Evolutionary conservation across 2,113 vertebrate species (phyloP).

Genomic region (Ceyx cyanopectus): DNA sequence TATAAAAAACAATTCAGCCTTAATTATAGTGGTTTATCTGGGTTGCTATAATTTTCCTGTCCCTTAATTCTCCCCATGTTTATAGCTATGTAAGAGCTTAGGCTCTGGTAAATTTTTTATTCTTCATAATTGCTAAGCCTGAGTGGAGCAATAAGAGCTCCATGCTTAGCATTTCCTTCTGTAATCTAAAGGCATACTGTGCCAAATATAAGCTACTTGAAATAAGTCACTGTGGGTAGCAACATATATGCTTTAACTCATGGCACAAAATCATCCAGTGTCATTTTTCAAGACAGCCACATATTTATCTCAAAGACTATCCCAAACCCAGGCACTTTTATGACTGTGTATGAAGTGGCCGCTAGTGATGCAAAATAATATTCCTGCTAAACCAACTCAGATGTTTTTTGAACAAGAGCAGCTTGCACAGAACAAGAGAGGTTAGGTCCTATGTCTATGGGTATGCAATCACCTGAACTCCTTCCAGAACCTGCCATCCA

Average conservation of each 20-base stretch:
- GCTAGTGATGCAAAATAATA: background rate
- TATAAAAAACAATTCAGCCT: slow-evolving; percentile 65
- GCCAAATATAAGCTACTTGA: slow-evolving; percentile 54
- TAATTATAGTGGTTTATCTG: slow-evolving; percentile 69
- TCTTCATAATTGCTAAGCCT: slow-evolving; percentile 60
- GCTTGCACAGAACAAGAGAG: background rate
- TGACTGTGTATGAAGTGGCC: fast-evolving
- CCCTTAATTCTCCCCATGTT: slow-evolving; percentile 69
- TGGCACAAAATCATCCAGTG: background rate
- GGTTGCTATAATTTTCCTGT: slow-evolving; percentile 70
- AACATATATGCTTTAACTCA: slow-evolving; percentile 28
- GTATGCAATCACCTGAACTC: fast-evolving
- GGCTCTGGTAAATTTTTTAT: slow-evolving; percentile 69
- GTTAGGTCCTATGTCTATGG: fast-evolving
- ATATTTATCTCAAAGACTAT: background rate
- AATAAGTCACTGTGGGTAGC: slow-evolving; percentile 37
- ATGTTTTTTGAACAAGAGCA: background rate
- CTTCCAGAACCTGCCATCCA: background rate
- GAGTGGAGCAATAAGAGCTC: slow-evolving; percentile 57
- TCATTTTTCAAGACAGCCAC: slow-evolving; percentile 8
- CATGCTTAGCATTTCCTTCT: slow-evolving; percentile 28
- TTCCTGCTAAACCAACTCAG: background rate
- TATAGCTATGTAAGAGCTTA: slow-evolving; percentile 56
- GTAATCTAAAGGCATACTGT: slow-evolving; percentile 53
- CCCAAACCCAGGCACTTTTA: background rate